phyloP scores from a whole-genome alignment of 2,888 invertebrate species.

The Diarsia rubi region DNA sequence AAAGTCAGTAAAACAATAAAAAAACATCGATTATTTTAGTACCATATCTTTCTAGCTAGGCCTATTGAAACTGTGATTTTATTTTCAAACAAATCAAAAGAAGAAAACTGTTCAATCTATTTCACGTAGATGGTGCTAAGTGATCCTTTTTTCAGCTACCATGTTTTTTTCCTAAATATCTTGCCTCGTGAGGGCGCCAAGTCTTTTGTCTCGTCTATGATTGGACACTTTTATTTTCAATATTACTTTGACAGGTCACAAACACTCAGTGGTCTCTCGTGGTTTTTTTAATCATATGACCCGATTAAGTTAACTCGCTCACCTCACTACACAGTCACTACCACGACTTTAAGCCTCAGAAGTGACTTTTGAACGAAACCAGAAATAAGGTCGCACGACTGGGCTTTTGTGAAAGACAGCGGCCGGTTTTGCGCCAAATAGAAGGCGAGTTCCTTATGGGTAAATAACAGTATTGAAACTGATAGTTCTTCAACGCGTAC shows the following conservation, averaged over 20 bases:
- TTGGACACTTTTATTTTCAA: not conserved
- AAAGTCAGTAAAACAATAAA: not conserved
- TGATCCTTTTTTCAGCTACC: not conserved
- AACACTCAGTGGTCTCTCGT: not conserved
- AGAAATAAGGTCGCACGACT: not conserved
- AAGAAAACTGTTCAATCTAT: not conserved
- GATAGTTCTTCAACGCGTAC: not conserved
- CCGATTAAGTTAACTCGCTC: not conserved
- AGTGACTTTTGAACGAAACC: too few relatives aligned
- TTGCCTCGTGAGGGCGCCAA: not conserved
- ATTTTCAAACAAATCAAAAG: not conserved
- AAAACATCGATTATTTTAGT: not conserved
- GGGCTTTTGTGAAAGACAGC: not conserved
- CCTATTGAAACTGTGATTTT: not conserved
- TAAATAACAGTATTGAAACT: not conserved
- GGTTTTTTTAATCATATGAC: not conserved
- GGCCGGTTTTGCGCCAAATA: not conserved
- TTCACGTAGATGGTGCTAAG: not conserved
- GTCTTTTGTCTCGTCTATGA: not conserved
- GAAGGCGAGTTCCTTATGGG: not conserved
- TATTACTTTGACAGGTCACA: not conserved
- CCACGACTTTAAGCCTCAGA: too few relatives aligned
- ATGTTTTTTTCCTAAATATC: not conserved
- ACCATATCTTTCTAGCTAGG: conserved; percentile 6
- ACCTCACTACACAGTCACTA: not conserved